Evolutionary conservation across 2,113 vertebrate genomes (phyloP).

Genomic region (Protomyctophum bolini): DNA sequence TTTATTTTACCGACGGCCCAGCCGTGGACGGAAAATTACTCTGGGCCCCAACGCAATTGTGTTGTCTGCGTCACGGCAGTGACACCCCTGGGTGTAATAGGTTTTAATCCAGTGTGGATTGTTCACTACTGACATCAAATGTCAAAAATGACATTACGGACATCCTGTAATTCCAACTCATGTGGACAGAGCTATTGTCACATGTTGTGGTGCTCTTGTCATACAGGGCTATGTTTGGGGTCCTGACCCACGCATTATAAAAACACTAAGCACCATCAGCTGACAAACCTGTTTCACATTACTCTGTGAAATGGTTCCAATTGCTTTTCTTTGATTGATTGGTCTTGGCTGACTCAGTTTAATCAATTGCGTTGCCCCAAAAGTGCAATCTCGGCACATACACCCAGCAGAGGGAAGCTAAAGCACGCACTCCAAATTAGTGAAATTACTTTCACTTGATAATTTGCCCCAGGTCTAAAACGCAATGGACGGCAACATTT

Average conservation of each 20-base stretch:
- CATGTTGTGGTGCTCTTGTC: too few species aligned
- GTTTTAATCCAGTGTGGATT: too few species aligned
- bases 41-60: too few species aligned
- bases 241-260: slow-evolving; percentile 29
- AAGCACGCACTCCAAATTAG: slow-evolving; percentile 13
- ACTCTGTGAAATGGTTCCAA: slow-evolving; percentile 20
- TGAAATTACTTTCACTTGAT: slow-evolving; percentile 14
- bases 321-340: slow-evolving; percentile 16
- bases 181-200: too few species aligned
- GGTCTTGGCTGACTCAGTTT: slow-evolving; percentile 30
- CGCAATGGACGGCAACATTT: slow-evolving; percentile 13
- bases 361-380: slow-evolving; percentile 16
- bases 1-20: too few species aligned
- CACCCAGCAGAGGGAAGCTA: slow-evolving; percentile 2
- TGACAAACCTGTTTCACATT: slow-evolving; percentile 17
- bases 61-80: too few species aligned
- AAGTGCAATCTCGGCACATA: slow-evolving; percentile 14
- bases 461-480: slow-evolving; percentile 20
- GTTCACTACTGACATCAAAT: too few species aligned
- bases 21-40: too few species aligned
- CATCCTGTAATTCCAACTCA: too few species aligned
- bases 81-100: too few species aligned
- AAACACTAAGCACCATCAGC: slow-evolving; percentile 25
- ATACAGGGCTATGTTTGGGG: slow-evolving; percentile 32
- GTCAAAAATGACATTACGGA: too few species aligned